Percentiles rank a stretch among this genome's conserved stretches.
Conservation (phyloP, 2,888 invertebrate species). For the Synanthedon myopaeformis region DNA sequence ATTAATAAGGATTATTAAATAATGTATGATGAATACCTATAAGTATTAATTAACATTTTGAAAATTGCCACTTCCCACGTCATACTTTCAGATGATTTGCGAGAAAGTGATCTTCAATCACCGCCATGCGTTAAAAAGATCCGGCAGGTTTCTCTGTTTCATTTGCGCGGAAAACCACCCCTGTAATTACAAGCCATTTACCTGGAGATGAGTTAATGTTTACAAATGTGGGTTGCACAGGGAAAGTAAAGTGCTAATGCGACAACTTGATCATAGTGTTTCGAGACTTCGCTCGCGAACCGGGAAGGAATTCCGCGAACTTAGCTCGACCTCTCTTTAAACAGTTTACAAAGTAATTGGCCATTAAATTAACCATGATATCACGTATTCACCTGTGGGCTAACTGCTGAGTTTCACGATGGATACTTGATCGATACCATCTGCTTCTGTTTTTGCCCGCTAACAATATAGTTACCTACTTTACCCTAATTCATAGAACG, state of each 20-base stretch:
- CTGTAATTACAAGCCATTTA: constrained; percentile 55
- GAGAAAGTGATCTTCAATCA: constrained; percentile 63
- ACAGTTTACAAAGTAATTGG: constrained; percentile 31
- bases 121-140: constrained; percentile 30
- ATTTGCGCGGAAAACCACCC: constrained; percentile 29
- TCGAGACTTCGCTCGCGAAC: constrained; percentile 33
- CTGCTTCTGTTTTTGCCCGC: constrained; percentile 41
- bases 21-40: no score
- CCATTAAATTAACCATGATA: constrained; percentile 17
- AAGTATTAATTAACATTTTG: constrained; percentile 21
- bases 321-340: constrained; percentile 32
- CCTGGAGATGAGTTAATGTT: constrained; percentile 66
- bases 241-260: constrained; percentile 66
- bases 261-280: constrained; percentile 61
- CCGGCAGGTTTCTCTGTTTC: constrained; percentile 44
- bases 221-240: constrained; percentile 57
- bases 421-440: constrained; percentile 12
- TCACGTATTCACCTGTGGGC: constrained; percentile 16
- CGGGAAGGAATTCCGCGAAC: constrained; percentile 39
- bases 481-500: constrained; percentile 51
- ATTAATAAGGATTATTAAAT: no score
- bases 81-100: constrained; percentile 63
- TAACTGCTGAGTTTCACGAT: constrained; percentile 4
- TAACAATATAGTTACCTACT: constrained; percentile 23
- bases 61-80: constrained; percentile 50